A percentile compares a stretch with the other conserved stretches of the same genome.
Evolutionary conservation across 2,888 invertebrate species (phyloP).

Genomic region (Dasypolia templi): DNA sequence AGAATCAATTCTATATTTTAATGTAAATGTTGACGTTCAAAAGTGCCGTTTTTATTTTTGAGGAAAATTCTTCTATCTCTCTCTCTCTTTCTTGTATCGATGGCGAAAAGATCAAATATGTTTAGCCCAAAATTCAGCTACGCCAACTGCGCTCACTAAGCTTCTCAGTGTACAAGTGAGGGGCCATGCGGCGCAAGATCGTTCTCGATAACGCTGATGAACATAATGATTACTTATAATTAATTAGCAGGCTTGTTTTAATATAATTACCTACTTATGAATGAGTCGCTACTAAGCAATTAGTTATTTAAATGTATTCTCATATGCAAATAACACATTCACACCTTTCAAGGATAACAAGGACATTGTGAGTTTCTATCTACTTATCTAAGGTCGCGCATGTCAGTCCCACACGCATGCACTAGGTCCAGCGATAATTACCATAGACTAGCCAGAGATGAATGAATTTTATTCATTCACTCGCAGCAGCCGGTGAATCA

Average conservation of each 20-base stretch:
- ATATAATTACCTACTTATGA: slow-evolving; percentile 13
- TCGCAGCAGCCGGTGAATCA: too few species aligned
- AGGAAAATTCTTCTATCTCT: too few species aligned
- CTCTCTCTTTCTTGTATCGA: too few species aligned
- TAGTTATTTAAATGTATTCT: slow-evolving; percentile 49
- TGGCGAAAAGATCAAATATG: background rate
- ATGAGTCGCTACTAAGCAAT: slow-evolving; percentile 32
- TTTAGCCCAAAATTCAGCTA: background rate
- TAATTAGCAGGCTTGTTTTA: background rate
- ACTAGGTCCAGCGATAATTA: slow-evolving; percentile 18
- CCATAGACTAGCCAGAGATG: slow-evolving; percentile 13
- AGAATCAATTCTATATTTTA: too few species aligned
- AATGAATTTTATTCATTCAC: too few species aligned
- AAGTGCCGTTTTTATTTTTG: too few species aligned
- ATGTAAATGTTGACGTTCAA: too few species aligned
- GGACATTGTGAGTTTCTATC: slow-evolving; percentile 31
- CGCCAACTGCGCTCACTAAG: background rate
- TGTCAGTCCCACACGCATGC: slow-evolving; percentile 26
- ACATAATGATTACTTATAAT: background rate
- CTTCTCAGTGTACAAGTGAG: background rate
- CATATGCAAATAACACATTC: slow-evolving; percentile 33
- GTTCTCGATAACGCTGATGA: background rate
- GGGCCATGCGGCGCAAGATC: background rate
- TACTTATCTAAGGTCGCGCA: slow-evolving; percentile 13
- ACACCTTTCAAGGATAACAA: slow-evolving; percentile 41